Evolutionary conservation across 2,888 invertebrate genomes (phyloP).

Genomic region (Drosophila gaucha): DNA sequence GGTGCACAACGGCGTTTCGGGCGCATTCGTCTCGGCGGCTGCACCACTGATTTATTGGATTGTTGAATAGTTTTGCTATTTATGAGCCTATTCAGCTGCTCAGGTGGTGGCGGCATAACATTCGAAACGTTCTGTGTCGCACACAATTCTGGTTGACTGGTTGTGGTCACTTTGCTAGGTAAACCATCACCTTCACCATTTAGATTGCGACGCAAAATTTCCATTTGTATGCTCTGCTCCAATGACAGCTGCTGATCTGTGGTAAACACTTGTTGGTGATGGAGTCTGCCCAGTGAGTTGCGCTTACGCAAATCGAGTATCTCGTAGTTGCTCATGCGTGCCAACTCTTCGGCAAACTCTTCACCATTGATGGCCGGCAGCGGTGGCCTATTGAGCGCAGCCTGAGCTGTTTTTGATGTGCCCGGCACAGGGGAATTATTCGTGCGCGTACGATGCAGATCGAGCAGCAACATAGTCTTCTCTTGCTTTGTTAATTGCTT

Average conservation of each 20-base stretch:
- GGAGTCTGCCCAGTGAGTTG: conserved; percentile 62
- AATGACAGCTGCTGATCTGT: conserved; percentile 41
- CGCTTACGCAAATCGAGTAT: conserved; percentile 80
- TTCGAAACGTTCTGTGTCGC: background rate
- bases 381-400: conserved; percentile 63
- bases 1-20: background rate
- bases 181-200: conserved; percentile 2
- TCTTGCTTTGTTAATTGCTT: background rate
- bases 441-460: conserved; percentile 45
- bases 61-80: background rate
- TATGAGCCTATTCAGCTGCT: rapidly evolving
- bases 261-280: conserved; percentile 1
- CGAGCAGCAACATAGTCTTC: conserved; percentile 31
- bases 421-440: too few species aligned
- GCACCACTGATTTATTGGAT: too few species aligned
- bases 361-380: conserved; percentile 75
- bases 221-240: conserved; percentile 61
- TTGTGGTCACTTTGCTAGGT: background rate
- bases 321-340: conserved; percentile 72
- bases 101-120: background rate
- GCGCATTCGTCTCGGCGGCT: background rate
- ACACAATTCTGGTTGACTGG: background rate
- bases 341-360: conserved; percentile 69
- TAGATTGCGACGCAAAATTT: conserved; percentile 60
- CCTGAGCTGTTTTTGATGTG: background rate